phyloP scores from a whole-genome alignment of 2,113 vertebrate genomes.

The Anseranas semipalmata region DNA sequence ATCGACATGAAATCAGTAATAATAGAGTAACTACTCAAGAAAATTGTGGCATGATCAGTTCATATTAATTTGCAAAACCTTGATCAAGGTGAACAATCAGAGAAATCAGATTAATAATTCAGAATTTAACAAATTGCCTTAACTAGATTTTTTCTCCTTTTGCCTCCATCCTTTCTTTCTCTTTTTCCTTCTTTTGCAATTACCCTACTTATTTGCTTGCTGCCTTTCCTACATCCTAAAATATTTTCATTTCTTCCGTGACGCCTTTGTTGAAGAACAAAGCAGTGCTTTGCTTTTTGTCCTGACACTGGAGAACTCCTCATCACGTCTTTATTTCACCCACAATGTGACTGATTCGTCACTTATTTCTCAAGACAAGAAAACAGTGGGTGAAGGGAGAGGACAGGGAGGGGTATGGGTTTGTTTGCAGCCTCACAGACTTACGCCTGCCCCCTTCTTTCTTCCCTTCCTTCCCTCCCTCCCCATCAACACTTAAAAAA shows the following conservation, averaged over 20 bases:
- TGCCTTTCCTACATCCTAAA: background rate
- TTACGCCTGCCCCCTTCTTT: background rate
- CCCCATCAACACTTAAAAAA: slow-evolving; percentile 30
- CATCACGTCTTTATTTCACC: slow-evolving; percentile 16
- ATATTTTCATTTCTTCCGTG: background rate
- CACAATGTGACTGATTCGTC: background rate
- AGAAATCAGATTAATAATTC: background rate
- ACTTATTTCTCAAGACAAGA: background rate
- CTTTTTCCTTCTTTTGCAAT: background rate
- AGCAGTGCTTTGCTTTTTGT: background rate
- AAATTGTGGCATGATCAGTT: background rate
- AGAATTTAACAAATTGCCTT: background rate
- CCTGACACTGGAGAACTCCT: background rate
- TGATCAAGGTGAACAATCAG: background rate
- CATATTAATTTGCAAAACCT: background rate
- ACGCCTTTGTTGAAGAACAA: background rate
- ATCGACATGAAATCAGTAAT: background rate
- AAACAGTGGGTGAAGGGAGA: background rate
- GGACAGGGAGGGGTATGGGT: background rate
- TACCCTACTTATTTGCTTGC: background rate
- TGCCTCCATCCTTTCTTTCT: background rate
- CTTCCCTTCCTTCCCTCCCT: slow-evolving; percentile 40
- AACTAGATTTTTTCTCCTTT: background rate
- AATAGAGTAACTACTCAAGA: background rate
- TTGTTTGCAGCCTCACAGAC: slow-evolving; percentile 44